A percentile compares a stretch with the other conserved stretches of the same genome.
phyloP scores from a whole-genome alignment of 2,797 vertebrate genomes.

The Hafferia zeledoni region DNA sequence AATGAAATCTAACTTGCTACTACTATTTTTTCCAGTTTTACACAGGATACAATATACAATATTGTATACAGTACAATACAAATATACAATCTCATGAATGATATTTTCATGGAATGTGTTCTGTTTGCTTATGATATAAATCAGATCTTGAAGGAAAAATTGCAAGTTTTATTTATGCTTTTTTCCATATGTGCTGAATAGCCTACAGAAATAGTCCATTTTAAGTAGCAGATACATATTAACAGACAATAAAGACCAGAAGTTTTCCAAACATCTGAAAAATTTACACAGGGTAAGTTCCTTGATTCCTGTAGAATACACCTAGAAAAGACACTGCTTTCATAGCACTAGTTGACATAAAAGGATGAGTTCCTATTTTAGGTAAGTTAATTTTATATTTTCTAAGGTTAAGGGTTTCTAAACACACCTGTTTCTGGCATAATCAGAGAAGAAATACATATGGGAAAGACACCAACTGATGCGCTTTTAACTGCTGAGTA shows the following conservation, averaged over 20 bases:
- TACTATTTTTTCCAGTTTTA: not conserved
- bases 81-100: not conserved
- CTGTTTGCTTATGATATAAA: slow-evolving; percentile 28
- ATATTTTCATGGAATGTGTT: not conserved
- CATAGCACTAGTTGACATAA: not conserved
- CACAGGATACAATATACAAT: not conserved
- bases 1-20: slow-evolving; percentile 17
- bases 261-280: not conserved
- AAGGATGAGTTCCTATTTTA: not conserved
- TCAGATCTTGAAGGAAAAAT: not conserved
- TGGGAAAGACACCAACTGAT: not conserved
- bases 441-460: slow-evolving; percentile 6
- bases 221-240: not conserved
- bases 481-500: not conserved
- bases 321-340: not conserved
- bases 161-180: slow-evolving; percentile 19
- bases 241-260: slow-evolving; percentile 2
- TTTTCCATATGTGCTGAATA: not conserved
- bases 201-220: not conserved
- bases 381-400: not conserved
- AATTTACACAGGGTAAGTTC: not conserved
- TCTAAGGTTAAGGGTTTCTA: not conserved
- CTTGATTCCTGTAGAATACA: not conserved
- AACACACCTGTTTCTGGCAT: slow-evolving; percentile 1
- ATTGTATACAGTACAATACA: not conserved